These are phyloP conservation scores for Hydropsyche tenuis DNA, from an alignment of 1,140 invertebrate species.

Conservation along the genomic window DNA sequence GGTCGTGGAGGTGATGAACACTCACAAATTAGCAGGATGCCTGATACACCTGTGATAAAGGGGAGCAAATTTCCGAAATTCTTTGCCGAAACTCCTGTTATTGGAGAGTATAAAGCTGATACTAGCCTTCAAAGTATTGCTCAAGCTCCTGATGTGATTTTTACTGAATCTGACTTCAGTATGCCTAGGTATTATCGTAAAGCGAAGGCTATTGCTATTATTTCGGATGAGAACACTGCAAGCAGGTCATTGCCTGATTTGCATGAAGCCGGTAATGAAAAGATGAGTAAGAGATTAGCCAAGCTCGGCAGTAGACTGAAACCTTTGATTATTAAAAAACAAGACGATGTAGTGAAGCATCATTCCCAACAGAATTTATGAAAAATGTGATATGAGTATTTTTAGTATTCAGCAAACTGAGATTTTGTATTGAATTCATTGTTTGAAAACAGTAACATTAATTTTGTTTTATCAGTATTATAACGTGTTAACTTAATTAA, in stretches of 20 bases:
- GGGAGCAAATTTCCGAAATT: slow-evolving; percentile 61
- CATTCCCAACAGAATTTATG: slow-evolving; percentile 34
- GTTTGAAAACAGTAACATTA: not conserved
- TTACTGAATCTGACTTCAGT: slow-evolving; percentile 58
- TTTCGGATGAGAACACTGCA: slow-evolving; percentile 52
- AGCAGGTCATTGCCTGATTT: slow-evolving; percentile 63
- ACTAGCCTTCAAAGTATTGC: slow-evolving; percentile 59
- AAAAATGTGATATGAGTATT: not conserved
- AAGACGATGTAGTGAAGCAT: slow-evolving; percentile 52
- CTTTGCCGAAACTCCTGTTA: slow-evolving; percentile 58
- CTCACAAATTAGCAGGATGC: slow-evolving; percentile 56
- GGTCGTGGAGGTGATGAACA: slow-evolving; percentile 50
- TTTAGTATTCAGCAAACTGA: not conserved
- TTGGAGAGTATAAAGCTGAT: slow-evolving; percentile 58
- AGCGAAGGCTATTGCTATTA: slow-evolving; percentile 46
- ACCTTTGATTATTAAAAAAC: slow-evolving; percentile 61
- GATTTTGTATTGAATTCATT: not conserved
- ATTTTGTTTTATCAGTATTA: too few species aligned
- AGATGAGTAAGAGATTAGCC: slow-evolving; percentile 58
- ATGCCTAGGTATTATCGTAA: slow-evolving; percentile 61
- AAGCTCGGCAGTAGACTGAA: slow-evolving; percentile 59
- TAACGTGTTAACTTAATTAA: too few species aligned
- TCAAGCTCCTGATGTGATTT: slow-evolving; percentile 56
- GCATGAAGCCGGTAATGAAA: slow-evolving; percentile 54
- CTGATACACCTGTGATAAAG: slow-evolving; percentile 61